Percentiles rank a stretch among this genome's conserved stretches.
phyloP scores from a whole-genome alignment of 1,140 invertebrate species.

The Musca domestica region DNA sequence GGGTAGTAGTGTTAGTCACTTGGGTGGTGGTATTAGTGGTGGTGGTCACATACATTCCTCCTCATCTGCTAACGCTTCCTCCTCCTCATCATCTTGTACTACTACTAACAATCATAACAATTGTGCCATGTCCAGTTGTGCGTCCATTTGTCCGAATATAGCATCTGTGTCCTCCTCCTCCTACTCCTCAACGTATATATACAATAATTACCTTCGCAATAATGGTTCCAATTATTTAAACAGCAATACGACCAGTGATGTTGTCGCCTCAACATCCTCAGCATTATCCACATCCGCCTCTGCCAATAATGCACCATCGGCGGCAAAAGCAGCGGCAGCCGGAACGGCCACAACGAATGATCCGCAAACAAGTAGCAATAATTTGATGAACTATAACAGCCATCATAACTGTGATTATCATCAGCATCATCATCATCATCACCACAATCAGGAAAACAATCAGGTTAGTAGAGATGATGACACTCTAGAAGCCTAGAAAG shows the following conservation, averaged over 20 bases:
- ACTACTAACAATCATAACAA: conserved; percentile 7
- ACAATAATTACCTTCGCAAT: conserved; percentile 45
- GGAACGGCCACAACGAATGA: conserved; percentile 7
- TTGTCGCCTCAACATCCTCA: conserved; percentile 19
- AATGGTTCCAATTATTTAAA: conserved; percentile 33
- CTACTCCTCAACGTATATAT: conserved; percentile 31
- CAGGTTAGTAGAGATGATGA: conserved; percentile 36
- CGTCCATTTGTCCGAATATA: conserved; percentile 8
- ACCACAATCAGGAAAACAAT: conserved; percentile 50
- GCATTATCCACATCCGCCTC: conserved; percentile 24
- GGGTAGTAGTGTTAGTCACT: conserved; percentile 3
- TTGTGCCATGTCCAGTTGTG: conserved; percentile 8
- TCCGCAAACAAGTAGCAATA: conserved; percentile 14
- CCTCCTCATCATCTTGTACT: conserved; percentile 20
- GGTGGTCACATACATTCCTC: conserved; percentile 17
- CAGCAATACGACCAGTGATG: conserved; percentile 26
- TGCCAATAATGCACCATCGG: conserved; percentile 6
- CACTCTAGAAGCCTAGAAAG: not conserved
- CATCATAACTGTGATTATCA: conserved; percentile 52
- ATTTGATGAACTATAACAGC: conserved; percentile 25
- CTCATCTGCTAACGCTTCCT: conserved; percentile 13
- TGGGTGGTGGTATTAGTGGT: conserved; percentile 7
- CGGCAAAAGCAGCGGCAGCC: conserved; percentile 11
- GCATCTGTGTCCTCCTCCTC: conserved; percentile 6
- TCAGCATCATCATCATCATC: conserved; percentile 40